Conservation (phyloP, 1,140 invertebrate genomes). For the Bombus superbus region DNA sequence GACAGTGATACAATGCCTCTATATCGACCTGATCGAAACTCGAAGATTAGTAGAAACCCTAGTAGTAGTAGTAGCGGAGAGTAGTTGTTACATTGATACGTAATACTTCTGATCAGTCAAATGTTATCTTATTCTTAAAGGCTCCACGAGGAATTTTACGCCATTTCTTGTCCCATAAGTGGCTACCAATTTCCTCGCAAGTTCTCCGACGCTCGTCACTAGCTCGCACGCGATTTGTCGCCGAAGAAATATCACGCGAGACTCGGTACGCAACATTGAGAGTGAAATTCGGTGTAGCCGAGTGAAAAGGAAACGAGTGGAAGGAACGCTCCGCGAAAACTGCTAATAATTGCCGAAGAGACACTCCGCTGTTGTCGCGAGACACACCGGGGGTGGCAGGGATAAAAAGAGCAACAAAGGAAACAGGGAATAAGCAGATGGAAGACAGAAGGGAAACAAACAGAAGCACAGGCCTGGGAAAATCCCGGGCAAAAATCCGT, state of each 20-base stretch:
- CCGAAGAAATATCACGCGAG: too few species aligned
- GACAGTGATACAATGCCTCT: too few species aligned
- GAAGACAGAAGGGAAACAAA: background rate
- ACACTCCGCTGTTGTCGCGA: background rate
- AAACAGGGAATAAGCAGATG: background rate
- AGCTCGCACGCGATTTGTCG: background rate
- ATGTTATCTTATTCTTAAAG: background rate
- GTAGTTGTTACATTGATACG: too few species aligned
- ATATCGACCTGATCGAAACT: too few species aligned
- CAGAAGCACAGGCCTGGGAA: background rate
- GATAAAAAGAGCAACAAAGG: background rate
- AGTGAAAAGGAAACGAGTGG: slow-evolving; percentile 5
- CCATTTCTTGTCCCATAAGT: background rate
- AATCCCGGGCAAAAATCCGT: slow-evolving; percentile 5
- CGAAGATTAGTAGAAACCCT: too few species aligned
- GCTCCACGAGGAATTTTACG: background rate
- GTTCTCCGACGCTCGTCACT: background rate
- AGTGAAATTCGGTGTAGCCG: slow-evolving; percentile 10
- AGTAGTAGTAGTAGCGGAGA: too few species aligned
- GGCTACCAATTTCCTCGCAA: background rate
- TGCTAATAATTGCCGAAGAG: slow-evolving; percentile 10
- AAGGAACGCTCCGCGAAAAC: slow-evolving; percentile 3
- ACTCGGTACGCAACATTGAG: background rate
- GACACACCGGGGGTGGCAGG: background rate
- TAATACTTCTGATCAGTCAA: background rate